Percentiles rank a stretch among this genome's conserved stretches.
Evolutionary conservation across 64 coral and sea anemone genomes (phyloP).

Genomic region (Actinia equina): DNA sequence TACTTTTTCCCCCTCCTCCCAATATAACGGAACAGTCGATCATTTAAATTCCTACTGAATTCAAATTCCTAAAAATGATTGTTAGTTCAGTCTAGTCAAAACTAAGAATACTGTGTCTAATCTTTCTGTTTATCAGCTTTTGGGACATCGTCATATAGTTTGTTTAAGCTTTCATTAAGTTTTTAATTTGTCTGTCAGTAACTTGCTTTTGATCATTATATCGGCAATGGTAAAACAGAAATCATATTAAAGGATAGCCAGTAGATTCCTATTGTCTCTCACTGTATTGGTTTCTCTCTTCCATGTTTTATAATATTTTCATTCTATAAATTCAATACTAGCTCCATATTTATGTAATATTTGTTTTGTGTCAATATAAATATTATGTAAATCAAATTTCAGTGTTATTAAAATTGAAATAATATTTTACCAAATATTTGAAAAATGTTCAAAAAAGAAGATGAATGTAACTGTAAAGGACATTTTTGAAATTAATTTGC

Average conservation of each 20-base stretch:
- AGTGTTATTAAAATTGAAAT: too few species aligned
- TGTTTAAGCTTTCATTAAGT: constrained; percentile 7
- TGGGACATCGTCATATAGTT: background rate
- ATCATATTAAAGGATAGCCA: background rate
- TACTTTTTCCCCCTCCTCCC: background rate
- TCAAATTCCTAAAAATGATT: too few species aligned
- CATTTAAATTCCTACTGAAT: too few species aligned
- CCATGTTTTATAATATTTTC: background rate
- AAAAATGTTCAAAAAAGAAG: too few species aligned
- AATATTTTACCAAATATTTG: too few species aligned
- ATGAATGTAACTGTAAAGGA: too few species aligned
- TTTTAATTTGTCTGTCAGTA: background rate
- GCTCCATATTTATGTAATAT: too few species aligned
- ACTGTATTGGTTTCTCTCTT: background rate
- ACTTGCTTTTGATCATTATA: background rate
- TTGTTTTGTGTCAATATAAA: too few species aligned
- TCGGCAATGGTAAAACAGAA: background rate
- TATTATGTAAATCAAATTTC: too few species aligned
- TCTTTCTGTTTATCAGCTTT: background rate
- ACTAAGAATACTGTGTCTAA: background rate
- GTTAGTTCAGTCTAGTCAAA: too few species aligned
- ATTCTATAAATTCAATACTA: too few species aligned
- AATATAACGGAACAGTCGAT: background rate
- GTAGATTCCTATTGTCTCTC: background rate
- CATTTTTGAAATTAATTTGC: too few species aligned